Evolutionary conservation across 35 echinoderm and acorn worm species (phyloP).

Genomic region (Nesometra sesokonis): DNA sequence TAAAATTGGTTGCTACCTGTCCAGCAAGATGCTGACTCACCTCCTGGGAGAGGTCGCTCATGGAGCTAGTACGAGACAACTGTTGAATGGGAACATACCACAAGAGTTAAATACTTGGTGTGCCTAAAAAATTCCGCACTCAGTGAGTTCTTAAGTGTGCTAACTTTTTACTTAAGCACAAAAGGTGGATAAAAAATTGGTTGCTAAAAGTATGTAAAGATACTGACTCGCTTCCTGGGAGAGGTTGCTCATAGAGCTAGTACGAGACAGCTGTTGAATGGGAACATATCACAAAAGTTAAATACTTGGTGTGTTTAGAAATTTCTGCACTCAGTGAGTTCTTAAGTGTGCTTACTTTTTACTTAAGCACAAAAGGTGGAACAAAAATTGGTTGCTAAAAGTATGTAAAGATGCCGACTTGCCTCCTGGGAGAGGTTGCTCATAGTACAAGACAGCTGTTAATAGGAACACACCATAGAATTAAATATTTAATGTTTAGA

Average conservation of each 20-base stretch:
- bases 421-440: conserved; percentile 85
- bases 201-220: background rate
- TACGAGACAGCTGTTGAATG: conserved; percentile 72
- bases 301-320: no score
- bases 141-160: no score
- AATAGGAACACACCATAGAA: background rate
- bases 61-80: conserved; percentile 89
- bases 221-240: conserved; percentile 86
- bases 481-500: no score
- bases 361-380: background rate
- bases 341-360: no score
- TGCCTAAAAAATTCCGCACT: no score
- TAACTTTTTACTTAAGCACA: no score
- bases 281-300: background rate
- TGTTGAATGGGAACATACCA: conserved; percentile 27
- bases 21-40: conserved; percentile 57
- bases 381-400: background rate
- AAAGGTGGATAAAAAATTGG: background rate
- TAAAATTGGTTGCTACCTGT: background rate
- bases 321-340: no score
- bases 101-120: background rate
- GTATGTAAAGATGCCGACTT: conserved; percentile 36
- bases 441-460: conserved; percentile 83
- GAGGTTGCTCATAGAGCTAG: conserved; percentile 86
- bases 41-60: conserved; percentile 82